Evolutionary conservation across 2,113 vertebrate genomes (phyloP), one percentile per base, ranked within the genome.

Genomic region (Aix galericulata): DNA sequence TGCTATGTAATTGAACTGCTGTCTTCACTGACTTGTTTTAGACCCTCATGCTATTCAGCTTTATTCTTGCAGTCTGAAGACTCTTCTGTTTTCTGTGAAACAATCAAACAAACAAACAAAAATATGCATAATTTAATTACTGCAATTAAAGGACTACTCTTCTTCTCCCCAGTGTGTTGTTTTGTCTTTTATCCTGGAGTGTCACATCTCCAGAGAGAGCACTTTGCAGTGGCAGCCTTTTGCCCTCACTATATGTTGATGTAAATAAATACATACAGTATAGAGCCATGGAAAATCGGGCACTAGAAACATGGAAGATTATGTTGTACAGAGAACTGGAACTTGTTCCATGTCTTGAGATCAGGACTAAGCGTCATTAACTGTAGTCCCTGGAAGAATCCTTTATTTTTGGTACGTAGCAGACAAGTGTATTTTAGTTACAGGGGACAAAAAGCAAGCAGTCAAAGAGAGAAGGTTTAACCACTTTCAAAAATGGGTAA

Each of bases 241-340:
- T 46, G 36, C 38, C 31, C 31, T 82, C 12, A 3, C 40, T 89
- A 69, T 63, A 34, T 62, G n/a, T 26, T 78, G 60, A 56, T 26
- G 3, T 63, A 58, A 2, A 0, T 58, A 53, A 74, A 44, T 40
- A 38, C 4, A 42, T 21, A 4, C 1, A 58, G 40, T 40, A 32
- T 13, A 29, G 3, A 76, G n/a, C 44, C 73, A 36, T 5, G 63
- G 26, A 69, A 62, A 80, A 86, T 69, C 50, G 62, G 34, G 58
- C 21, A 18, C 38, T 69, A 66, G 50, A 66, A 72, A 74, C 34
- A 17, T 48, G 71, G 17, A 60, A 68, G 29, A 34, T 52, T 27
- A 21, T 18, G 8, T 48, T 78, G 3, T n/a, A 6, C 14, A 76
- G 32, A 72, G 31, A 89, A 75, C 42, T 56, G 22, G 8, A 67